Evolutionary conservation across 2,797 vertebrate genomes (phyloP).

Genomic region (Typhlichthys eigenmanni): DNA sequence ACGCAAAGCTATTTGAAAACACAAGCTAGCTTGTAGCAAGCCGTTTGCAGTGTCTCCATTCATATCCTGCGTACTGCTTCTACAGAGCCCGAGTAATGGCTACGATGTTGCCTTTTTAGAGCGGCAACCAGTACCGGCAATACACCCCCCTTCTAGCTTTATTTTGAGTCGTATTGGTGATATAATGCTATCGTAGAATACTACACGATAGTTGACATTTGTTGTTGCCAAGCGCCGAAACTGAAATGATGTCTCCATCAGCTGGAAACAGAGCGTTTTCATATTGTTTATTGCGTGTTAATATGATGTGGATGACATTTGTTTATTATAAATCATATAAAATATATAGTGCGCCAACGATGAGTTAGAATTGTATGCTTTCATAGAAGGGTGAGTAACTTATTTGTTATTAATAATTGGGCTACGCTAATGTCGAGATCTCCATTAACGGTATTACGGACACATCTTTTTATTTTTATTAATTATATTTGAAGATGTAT

Average conservation of each 20-base stretch:
- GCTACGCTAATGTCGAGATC: too few species aligned
- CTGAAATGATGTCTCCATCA: conserved; percentile 20
- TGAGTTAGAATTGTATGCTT: too few species aligned
- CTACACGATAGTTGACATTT: background rate
- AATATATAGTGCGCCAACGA: background rate
- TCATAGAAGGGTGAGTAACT: too few species aligned
- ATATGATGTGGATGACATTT: conserved; percentile 21
- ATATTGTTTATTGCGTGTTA: conserved; percentile 50
- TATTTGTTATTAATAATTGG: too few species aligned
- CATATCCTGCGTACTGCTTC: conserved; percentile 74
- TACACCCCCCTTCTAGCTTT: background rate
- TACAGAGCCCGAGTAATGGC: conserved; percentile 60
- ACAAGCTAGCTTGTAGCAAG: conserved; percentile 65
- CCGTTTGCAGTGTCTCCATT: conserved; percentile 71
- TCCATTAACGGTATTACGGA: too few species aligned
- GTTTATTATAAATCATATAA: background rate
- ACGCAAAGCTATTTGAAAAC: conserved; percentile 54
- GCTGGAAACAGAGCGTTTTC: conserved; percentile 73
- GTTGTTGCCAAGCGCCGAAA: conserved; percentile 14
- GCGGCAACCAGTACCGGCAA: conserved; percentile 22
- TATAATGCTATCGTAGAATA: background rate
- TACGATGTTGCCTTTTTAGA: conserved; percentile 48
- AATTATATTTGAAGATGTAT: too few species aligned
- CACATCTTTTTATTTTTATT: too few species aligned
- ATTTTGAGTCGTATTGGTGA: background rate